Base-by-base conservation (phyloP, 2,888 invertebrate species). In the Beris chalybata region DNA sequence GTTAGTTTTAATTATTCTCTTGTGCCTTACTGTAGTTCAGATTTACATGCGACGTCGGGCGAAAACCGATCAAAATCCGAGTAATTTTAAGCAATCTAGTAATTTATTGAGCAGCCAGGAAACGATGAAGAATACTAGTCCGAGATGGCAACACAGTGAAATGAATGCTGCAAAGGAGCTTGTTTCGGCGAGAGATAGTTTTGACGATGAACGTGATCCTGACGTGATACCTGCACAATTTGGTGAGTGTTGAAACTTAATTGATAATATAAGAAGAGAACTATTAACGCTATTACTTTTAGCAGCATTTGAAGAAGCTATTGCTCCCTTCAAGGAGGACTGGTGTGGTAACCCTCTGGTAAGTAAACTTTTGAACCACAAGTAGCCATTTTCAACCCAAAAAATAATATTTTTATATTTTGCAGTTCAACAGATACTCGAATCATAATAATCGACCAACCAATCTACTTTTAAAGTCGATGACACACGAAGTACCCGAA, bases 161-260 rank as follows among this genome's bases (percentile, higher is more conserved):
- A 78, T 44, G 11, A 58, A 52, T 48, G 55, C 65, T 9, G 44
- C 54, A 7, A 64, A 64, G 32, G 45, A 48, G 29, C 44, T 48
- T 6, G 55, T 45, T 32, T 6, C 56, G n/a, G 32, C 43, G 11
- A 45, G 55, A 6, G 64, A 64, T 4, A 54, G 54, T 31, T 29
- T 71, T 67, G 70, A 72, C 65, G 72, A 72, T 66, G 71, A 68
- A 63, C 70, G 69, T 7, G 87, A 87, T 77, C 87, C 87, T 4
- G 87, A 87, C 76, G 84, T 87, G 67, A 87, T 87, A 74, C 87
- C 87, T 63, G 86, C 86, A 70, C 86, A 87, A 82, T 86, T 85
- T 73, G 86, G 87, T 86, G 78, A 32, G 48, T 7, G 11, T 32
- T 29, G 2, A n/a, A 13, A 58, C 11, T 2, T 2, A 7, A 38